Percentiles rank a stretch among this genome's conserved stretches.
Evolutionary conservation across 2,797 vertebrate species (phyloP).

Genomic region (Kryptopterus vitreolus): DNA sequence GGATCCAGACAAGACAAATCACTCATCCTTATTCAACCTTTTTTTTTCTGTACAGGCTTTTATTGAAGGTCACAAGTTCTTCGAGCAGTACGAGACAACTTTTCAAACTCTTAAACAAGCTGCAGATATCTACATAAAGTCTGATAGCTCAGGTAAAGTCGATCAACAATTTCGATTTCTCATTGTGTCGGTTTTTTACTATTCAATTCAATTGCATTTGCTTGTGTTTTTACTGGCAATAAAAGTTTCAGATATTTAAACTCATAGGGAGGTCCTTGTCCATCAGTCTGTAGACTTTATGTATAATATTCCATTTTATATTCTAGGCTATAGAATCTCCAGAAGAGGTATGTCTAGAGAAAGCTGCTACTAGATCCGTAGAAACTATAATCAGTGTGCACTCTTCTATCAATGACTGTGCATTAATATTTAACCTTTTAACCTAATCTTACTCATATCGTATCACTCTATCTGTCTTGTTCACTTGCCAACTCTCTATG

Average conservation of each 20-base stretch:
- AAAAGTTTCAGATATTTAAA: neutral
- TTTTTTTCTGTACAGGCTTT: slow-evolving; percentile 76
- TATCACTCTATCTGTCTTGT: slow-evolving; percentile 43
- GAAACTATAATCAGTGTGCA: slow-evolving; percentile 29
- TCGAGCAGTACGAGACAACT: slow-evolving; percentile 94
- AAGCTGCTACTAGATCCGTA: slow-evolving; percentile 26
- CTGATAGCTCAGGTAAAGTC: slow-evolving; percentile 87
- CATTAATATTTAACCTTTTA: slow-evolving; percentile 32
- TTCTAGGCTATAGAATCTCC: slow-evolving; percentile 76
- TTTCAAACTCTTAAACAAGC: slow-evolving; percentile 87
- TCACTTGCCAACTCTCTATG: slow-evolving; percentile 9
- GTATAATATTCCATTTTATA: slow-evolving; percentile 67
- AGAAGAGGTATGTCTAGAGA: slow-evolving; percentile 73
- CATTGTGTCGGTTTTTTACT: slow-evolving; percentile 15
- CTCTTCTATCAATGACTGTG: slow-evolving; percentile 29
- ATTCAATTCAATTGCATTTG: neutral
- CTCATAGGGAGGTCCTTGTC: neutral
- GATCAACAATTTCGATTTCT: neutral
- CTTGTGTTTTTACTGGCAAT: neutral
- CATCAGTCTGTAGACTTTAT: slow-evolving; percentile 22
- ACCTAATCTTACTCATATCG: slow-evolving; percentile 42
- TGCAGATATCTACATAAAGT: slow-evolving; percentile 90
- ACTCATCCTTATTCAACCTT: neutral
- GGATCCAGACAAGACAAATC: neutral
- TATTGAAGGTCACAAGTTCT: slow-evolving; percentile 93